Evolutionary conservation across 2,797 vertebrate genomes (phyloP).

Genomic region (Hyperoplus lanceolatus): DNA sequence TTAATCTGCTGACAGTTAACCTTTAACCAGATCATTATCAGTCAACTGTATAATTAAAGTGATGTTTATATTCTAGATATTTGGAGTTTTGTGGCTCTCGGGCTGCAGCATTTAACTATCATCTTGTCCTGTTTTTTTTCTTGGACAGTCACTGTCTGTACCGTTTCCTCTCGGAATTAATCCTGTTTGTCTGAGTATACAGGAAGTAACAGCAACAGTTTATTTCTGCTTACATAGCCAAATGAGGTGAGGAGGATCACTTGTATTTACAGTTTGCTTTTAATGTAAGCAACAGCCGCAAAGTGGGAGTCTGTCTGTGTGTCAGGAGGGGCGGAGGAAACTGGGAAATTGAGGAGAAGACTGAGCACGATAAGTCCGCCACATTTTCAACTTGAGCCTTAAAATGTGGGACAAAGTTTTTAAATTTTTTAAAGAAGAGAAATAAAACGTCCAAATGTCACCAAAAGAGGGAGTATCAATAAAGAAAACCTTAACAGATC

Average conservation of each 20-base stretch:
- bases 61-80: conserved; percentile 5
- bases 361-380: too few species aligned
- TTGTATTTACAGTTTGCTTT: conserved; percentile 42
- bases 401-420: background rate
- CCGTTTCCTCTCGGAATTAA: conserved; percentile 23
- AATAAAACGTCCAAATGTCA: too few species aligned
- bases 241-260: conserved; percentile 12
- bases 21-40: conserved; percentile 22
- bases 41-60: background rate
- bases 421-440: background rate
- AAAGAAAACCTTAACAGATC: background rate
- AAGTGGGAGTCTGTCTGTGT: conserved; percentile 12
- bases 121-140: background rate
- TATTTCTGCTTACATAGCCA: conserved; percentile 35
- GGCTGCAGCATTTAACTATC: background rate
- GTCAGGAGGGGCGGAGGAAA: background rate
- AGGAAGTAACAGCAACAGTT: conserved; percentile 48
- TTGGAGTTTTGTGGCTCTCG: conserved; percentile 15
- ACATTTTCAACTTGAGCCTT: background rate
- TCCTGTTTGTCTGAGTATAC: conserved; percentile 28
- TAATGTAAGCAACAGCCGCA: conserved; percentile 20
- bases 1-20: conserved; percentile 2
- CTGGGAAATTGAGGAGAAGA: conserved; percentile 1
- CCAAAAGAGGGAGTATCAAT: background rate
- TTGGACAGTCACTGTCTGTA: background rate